These are phyloP conservation scores for Thaleichthys pacificus DNA, from an alignment of 2,797 vertebrate species.

Conservation along the genomic window DNA sequence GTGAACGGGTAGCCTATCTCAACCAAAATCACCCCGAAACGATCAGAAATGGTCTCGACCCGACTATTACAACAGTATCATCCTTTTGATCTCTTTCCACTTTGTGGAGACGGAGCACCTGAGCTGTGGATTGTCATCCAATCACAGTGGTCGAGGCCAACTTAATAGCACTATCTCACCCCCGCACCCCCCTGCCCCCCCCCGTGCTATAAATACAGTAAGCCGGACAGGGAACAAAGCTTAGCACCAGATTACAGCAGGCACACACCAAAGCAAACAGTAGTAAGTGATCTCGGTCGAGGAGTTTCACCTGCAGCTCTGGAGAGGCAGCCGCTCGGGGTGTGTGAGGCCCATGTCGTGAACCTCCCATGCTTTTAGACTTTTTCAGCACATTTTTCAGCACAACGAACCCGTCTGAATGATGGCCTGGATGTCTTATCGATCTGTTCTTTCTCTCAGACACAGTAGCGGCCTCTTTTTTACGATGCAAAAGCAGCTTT, in stretches of 20 bases:
- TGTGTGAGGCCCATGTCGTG: slow-evolving; percentile 23
- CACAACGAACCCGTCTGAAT: not conserved
- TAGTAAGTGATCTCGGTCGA: slow-evolving; percentile 47
- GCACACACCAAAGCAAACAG: slow-evolving; percentile 50
- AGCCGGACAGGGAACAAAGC: slow-evolving; percentile 38
- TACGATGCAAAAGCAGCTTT: no score
- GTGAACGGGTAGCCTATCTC: no score
- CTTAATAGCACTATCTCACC: slow-evolving; percentile 41
- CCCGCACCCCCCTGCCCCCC: not conserved
- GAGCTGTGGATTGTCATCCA: no score
- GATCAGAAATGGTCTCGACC: no score
- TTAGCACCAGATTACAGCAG: slow-evolving; percentile 46
- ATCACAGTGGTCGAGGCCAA: no score
- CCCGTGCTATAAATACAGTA: slow-evolving; percentile 13
- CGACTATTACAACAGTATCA: no score
- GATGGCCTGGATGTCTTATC: not conserved
- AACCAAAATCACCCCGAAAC: no score
- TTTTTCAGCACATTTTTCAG: no score
- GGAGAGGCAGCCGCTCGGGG: slow-evolving; percentile 38
- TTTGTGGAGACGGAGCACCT: no score
- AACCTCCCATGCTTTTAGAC: not conserved
- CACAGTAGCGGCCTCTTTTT: not conserved
- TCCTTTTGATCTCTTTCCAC: no score
- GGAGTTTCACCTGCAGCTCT: slow-evolving; percentile 39
- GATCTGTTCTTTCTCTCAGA: not conserved